Conservation (phyloP, 1,140 invertebrate species). For the Psilanteris sp. region DNA sequence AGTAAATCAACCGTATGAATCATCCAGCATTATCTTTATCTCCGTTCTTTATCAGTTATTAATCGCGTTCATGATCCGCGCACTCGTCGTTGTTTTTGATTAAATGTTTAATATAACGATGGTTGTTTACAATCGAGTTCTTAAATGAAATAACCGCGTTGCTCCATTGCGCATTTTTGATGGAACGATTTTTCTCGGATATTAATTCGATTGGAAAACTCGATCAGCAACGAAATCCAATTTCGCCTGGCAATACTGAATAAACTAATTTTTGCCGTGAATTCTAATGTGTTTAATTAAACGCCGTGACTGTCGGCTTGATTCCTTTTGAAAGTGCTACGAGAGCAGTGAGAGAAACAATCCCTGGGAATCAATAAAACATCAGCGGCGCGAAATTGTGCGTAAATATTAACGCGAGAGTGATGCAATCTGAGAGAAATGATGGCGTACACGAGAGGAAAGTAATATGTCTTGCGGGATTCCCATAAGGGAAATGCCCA, state of each 20-base stretch:
- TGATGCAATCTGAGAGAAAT: conserved; percentile 59
- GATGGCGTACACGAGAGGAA: conserved; percentile 44
- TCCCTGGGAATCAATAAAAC: conserved; percentile 57
- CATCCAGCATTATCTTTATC: too few species aligned
- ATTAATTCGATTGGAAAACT: too few species aligned
- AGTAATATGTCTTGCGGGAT: conserved; percentile 56
- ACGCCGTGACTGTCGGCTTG: background rate
- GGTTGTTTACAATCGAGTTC: too few species aligned
- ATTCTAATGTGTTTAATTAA: conserved; percentile 36
- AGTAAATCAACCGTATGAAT: too few species aligned
- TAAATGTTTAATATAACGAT: too few species aligned
- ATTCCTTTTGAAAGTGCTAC: conserved; percentile 10
- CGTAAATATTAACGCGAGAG: conserved; percentile 63
- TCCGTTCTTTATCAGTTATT: too few species aligned
- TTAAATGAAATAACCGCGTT: too few species aligned
- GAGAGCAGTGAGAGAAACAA: conserved; percentile 45
- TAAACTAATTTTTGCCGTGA: conserved; percentile 12
- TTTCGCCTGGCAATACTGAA: conserved; percentile 1
- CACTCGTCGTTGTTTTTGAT: too few species aligned
- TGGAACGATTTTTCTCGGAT: too few species aligned
- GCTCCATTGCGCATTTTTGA: too few species aligned
- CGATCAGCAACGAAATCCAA: conserved; percentile 1
- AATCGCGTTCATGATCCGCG: too few species aligned
- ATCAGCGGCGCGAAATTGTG: conserved; percentile 56
- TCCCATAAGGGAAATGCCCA: conserved; percentile 59